Evolutionary conservation across 2,797 vertebrate genomes (phyloP), one percentile per base, ranked within the genome.

Genomic region (Paguma larvata): DNA sequence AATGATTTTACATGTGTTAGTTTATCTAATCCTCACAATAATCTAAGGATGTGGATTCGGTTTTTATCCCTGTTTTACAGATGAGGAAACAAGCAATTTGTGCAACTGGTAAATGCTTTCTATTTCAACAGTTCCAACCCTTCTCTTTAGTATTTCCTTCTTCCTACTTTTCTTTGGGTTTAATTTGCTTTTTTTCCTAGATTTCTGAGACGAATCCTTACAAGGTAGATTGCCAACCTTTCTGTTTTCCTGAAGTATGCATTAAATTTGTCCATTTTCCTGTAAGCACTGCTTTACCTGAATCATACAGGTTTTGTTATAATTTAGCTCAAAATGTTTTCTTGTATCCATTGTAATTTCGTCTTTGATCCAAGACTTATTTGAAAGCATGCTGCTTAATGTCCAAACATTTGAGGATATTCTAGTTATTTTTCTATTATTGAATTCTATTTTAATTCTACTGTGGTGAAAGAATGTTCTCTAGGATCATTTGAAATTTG

Each of bases 321-420:
- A 92, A 85, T 92, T 85, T 38, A 70, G 44, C 51, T 82, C 48
- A 94, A 92, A 62, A 77, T 92, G 73, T 92, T 75, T 94, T 82
- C 59, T 77, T 48, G 23, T 38, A 80, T 63, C 51, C 27, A 63
- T 18, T 94, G 18, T 25, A 34, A 80, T 85, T 92, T 62, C 19
- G 44, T 77, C 27, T 51, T 92, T 95, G 23, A 85, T 10, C 30
- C 38, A 91, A 86, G 67, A 86, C 65, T 21, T 83, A 70, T 62
- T 85, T 65, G 77, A 44, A 89, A 96, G 32, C 77, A 3, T 83
- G 13, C 13, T 56, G 23, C 46, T 56, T 82, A 80, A 77, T 75
- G 15, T 44, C 21, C 46, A 95, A 65, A 89, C 12, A 92, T 30
- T 67, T 73, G 53, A 92, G 46, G 21, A 65, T 80, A 92, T 93